Evolutionary conservation across 2,888 invertebrate species (phyloP).

Genomic region (Xestia rhomboidea): DNA sequence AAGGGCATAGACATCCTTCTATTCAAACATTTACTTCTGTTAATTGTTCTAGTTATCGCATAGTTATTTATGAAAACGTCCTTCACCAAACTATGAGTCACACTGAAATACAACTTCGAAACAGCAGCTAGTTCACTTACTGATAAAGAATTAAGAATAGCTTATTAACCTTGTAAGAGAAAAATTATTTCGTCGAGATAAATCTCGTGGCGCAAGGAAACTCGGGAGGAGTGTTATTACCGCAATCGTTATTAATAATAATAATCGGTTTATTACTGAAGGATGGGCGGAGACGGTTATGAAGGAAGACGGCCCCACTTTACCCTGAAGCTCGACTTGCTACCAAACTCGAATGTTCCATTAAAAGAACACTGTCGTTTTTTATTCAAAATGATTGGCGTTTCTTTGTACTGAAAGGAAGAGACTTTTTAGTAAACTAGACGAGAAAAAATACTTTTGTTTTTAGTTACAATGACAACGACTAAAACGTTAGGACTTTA

Average conservation of each 20-base stretch:
- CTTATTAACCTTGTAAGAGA: conserved; percentile 12
- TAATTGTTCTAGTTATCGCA: conserved; percentile 33
- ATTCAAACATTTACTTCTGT: conserved; percentile 11
- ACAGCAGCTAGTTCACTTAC: conserved; percentile 14
- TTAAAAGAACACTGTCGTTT: conserved; percentile 36
- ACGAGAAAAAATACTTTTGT: background rate
- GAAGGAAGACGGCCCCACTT: conserved; percentile 12
- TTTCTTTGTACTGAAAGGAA: conserved; percentile 22
- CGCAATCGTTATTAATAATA: conserved; percentile 45
- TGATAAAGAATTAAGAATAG: conserved; percentile 13
- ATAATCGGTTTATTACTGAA: conserved; percentile 43
- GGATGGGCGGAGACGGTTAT: conserved; percentile 35
- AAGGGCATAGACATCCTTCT: background rate
- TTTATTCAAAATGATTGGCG: conserved; percentile 25
- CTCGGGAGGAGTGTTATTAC: conserved; percentile 41
- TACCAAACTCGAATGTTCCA: conserved; percentile 33
- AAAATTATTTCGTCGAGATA: conserved; percentile 10
- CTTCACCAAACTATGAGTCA: conserved; percentile 24
- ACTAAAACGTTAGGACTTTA: background rate
- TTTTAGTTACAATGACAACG: background rate
- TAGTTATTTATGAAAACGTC: conserved; percentile 23
- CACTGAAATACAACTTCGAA: conserved; percentile 14
- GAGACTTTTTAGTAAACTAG: background rate
- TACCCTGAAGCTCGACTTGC: conserved; percentile 20
- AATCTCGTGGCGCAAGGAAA: conserved; percentile 28